These are phyloP conservation scores for Tetraodon nigroviridis DNA, from an alignment of 2,113 vertebrate species.

Conservation along the genomic window DNA sequence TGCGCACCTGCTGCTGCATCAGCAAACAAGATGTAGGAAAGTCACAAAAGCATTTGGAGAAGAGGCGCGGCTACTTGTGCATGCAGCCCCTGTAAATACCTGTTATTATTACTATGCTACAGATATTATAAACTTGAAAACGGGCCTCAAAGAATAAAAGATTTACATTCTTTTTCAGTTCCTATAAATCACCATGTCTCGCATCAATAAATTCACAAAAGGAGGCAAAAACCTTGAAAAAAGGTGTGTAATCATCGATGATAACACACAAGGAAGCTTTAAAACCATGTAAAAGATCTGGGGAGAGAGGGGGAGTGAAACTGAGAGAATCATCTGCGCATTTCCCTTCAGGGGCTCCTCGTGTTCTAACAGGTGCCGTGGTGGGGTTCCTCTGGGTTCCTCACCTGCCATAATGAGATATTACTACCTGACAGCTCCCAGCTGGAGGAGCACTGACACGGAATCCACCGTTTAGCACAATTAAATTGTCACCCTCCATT, in stretches of 20 bases:
- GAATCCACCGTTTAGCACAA: slow-evolving; percentile 90
- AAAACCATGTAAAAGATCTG: neutral
- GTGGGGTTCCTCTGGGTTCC: slow-evolving; percentile 83
- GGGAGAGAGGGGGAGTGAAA: slow-evolving; percentile 1
- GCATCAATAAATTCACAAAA: neutral
- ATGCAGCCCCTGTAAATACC: neutral
- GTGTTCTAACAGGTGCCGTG: slow-evolving; percentile 83
- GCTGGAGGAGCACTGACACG: slow-evolving; percentile 84
- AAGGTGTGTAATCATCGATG: too few relatives aligned
- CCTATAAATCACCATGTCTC: too few relatives aligned
- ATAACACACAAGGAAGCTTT: slow-evolving; percentile 7
- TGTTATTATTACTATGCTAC: too few relatives aligned
- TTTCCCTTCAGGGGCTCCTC: slow-evolving; percentile 66
- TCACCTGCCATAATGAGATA: slow-evolving; percentile 80
- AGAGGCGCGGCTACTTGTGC: neutral
- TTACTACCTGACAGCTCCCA: slow-evolving; percentile 89
- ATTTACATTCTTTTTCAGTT: too few relatives aligned
- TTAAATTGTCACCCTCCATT: slow-evolving; percentile 93
- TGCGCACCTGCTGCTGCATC: neutral
- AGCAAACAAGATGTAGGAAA: neutral
- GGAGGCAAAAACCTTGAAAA: neutral
- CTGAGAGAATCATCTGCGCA: slow-evolving; percentile 48
- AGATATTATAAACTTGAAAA: too few relatives aligned
- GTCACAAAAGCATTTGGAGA: slow-evolving; percentile 1
- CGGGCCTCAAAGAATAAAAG: too few relatives aligned